A percentile compares a stretch with the other conserved stretches of the same genome.
Evolutionary conservation across 2,888 invertebrate genomes (phyloP).

Genomic region (Formica aserva): DNA sequence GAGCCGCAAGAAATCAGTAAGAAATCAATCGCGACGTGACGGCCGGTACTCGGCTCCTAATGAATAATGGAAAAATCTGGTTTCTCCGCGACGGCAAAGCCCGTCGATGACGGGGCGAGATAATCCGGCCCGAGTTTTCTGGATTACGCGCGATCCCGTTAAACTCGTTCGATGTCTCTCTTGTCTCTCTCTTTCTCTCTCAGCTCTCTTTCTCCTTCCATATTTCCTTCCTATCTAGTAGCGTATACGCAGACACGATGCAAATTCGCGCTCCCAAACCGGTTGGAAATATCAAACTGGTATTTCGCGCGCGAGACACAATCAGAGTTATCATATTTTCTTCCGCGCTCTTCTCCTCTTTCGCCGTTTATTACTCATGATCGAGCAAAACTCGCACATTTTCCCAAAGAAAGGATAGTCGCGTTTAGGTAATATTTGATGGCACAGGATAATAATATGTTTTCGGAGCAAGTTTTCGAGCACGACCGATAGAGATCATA

Average conservation of each 20-base stretch:
- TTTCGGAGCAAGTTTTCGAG: background rate
- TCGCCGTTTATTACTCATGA: background rate
- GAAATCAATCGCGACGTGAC: slow-evolving; percentile 74
- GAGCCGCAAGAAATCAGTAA: slow-evolving; percentile 71
- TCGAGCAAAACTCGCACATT: background rate
- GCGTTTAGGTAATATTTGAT: background rate
- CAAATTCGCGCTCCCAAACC: slow-evolving; percentile 45
- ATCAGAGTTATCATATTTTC: slow-evolving; percentile 46
- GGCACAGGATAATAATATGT: slow-evolving; percentile 6
- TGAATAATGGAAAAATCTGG: slow-evolving; percentile 75
- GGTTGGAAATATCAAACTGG: slow-evolving; percentile 52
- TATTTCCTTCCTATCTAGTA: slow-evolving; percentile 42
- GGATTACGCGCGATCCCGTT: slow-evolving; percentile 77
- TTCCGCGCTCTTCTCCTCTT: slow-evolving; percentile 19
- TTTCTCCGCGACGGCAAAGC: slow-evolving; percentile 44
- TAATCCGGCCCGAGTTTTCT: slow-evolving; percentile 74
- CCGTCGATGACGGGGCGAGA: slow-evolving; percentile 19
- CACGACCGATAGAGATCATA: background rate
- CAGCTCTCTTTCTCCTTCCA: slow-evolving; percentile 9
- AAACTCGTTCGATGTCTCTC: slow-evolving; percentile 10
- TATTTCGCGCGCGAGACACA: slow-evolving; percentile 41
- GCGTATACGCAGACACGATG: slow-evolving; percentile 19
- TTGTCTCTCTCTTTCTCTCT: background rate
- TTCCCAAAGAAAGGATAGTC: background rate
- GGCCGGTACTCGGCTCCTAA: slow-evolving; percentile 63